phyloP scores from a whole-genome alignment of 2,797 vertebrate species.

The Tachyglossus aculeatus region DNA sequence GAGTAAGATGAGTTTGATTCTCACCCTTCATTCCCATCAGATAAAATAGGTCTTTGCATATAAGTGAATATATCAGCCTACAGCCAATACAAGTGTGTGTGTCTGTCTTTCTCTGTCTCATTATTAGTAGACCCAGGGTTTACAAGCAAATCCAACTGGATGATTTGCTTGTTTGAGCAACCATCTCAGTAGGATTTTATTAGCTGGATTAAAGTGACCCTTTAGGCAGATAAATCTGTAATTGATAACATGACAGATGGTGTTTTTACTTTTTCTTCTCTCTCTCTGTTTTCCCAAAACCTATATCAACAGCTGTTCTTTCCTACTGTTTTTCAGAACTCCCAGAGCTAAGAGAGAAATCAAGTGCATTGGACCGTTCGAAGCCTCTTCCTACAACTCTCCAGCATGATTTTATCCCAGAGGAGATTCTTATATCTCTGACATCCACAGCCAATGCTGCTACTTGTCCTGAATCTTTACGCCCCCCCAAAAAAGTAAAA shows the following conservation, averaged over 20 bases:
- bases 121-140: no score
- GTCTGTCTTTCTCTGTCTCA: no score
- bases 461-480: slow-evolving; percentile 51
- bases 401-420: slow-evolving; percentile 72
- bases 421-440: slow-evolving; percentile 81
- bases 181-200: no score
- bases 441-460: slow-evolving; percentile 65
- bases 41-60: neutral
- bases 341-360: slow-evolving; percentile 49
- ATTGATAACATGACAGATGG: no score
- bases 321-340: slow-evolving; percentile 48
- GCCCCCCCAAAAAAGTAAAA: slow-evolving; percentile 68
- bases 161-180: neutral
- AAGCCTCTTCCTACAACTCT: slow-evolving; percentile 51
- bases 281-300: neutral
- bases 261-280: neutral
- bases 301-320: slow-evolving; percentile 2
- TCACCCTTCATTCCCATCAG: neutral
- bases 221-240: no score
- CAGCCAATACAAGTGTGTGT: neutral
- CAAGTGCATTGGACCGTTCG: neutral
- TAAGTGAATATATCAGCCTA: neutral
- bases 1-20: slow-evolving; percentile 8
- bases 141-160: no score
- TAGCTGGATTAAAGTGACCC: neutral